Evolutionary conservation across 92 coral and sea anemone genomes (phyloP).

Genomic region (Montipora capitata): DNA sequence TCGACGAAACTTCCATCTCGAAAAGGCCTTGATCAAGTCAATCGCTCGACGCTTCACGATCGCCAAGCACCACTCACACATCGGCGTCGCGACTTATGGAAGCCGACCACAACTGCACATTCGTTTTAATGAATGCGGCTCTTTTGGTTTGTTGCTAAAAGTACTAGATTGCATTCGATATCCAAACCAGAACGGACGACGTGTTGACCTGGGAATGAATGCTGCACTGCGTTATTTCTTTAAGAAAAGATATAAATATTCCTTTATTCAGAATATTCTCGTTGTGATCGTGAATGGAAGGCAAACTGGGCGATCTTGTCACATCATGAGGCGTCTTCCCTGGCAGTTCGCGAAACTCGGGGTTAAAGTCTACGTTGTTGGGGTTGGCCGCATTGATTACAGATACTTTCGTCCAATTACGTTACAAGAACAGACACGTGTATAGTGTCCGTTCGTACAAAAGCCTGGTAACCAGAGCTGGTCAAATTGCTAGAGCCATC

Average conservation of each 20-base stretch:
- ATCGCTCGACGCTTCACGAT: slow-evolving; percentile 50
- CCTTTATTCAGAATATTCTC: slow-evolving; percentile 40
- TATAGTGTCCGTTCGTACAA: slow-evolving; percentile 34
- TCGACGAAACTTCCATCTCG: slow-evolving; percentile 57
- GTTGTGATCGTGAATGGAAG: slow-evolving; percentile 49
- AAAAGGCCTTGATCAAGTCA: slow-evolving; percentile 50
- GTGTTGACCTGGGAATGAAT: slow-evolving; percentile 41
- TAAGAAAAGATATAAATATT: slow-evolving; percentile 11
- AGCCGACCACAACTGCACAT: slow-evolving; percentile 44
- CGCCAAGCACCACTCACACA: slow-evolving; percentile 38
- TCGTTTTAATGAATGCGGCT: slow-evolving; percentile 43
- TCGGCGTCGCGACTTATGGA: slow-evolving; percentile 48
- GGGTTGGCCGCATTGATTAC: slow-evolving; percentile 41
- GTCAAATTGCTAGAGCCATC: slow-evolving; percentile 31
- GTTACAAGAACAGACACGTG: slow-evolving; percentile 53
- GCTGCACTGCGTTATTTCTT: slow-evolving; percentile 37
- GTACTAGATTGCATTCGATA: slow-evolving; percentile 33
- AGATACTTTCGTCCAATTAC: slow-evolving; percentile 47
- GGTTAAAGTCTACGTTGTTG: slow-evolving; percentile 33
- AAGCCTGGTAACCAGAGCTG: slow-evolving; percentile 52
- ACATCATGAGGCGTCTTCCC: slow-evolving; percentile 23
- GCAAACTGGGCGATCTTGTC: slow-evolving; percentile 36
- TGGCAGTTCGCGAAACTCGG: slow-evolving; percentile 18
- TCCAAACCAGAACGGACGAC: slow-evolving; percentile 32
- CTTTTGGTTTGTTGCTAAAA: slow-evolving; percentile 7